Conservation (phyloP, 2,888 invertebrate species). For the Dendrolimus houi region DNA sequence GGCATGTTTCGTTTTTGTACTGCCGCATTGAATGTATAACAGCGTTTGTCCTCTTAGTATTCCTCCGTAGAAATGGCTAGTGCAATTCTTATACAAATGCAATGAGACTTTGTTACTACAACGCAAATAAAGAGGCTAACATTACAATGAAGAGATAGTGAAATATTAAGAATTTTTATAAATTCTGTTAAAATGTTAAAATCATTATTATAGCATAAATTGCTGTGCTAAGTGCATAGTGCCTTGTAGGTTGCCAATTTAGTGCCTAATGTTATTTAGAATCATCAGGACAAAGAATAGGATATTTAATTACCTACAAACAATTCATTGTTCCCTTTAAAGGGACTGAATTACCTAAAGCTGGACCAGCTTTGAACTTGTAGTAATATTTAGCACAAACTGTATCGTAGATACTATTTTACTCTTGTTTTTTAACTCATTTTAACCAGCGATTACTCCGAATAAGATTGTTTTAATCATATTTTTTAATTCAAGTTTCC, state of each 20-base stretch:
- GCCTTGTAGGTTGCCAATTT: conserved; percentile 78
- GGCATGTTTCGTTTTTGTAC: too few species aligned
- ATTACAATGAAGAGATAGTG: conserved; percentile 7
- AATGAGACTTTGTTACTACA: too few species aligned
- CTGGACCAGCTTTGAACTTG: background rate
- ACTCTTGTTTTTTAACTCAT: background rate
- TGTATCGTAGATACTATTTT: background rate
- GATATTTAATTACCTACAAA: conserved; percentile 29
- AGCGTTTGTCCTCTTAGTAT: too few species aligned
- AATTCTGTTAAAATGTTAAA: conserved; percentile 36
- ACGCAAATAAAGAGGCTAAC: background rate
- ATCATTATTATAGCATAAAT: conserved; percentile 53
- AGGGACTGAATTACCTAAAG: background rate
- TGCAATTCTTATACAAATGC: too few species aligned
- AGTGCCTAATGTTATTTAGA: conserved; percentile 69
- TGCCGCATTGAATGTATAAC: too few species aligned
- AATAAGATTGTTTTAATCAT: too few species aligned
- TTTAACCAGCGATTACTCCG: background rate
- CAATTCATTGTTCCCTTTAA: conserved; percentile 13
- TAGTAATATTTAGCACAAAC: background rate
- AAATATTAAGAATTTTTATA: conserved; percentile 22
- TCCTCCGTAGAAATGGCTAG: too few species aligned
- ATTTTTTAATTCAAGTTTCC: too few species aligned
- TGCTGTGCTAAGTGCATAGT: conserved; percentile 77
- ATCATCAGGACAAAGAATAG: conserved; percentile 36